Base-by-base conservation (phyloP, 2,797 vertebrate genomes). In the Trachops cirrhosus region DNA sequence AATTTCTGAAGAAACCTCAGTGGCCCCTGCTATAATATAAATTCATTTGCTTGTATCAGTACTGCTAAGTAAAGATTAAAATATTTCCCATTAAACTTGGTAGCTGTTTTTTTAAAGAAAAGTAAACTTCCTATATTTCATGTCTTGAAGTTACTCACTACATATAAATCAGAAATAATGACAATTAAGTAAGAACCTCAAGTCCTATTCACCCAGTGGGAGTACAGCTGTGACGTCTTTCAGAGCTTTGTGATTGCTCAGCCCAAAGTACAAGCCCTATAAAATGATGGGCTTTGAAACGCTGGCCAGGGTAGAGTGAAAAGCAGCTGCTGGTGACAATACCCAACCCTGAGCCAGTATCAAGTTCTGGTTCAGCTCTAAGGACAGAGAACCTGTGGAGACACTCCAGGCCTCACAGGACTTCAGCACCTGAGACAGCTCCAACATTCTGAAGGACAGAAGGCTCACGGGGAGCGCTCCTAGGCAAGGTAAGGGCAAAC, bases 151-250 rank as follows among this genome's bases (percentile, higher is more conserved):
- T 97, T 96, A 96, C 52, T 97, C 91, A 94, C 89, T 62, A 86
- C 97, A 97, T 98, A 97, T 92, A 98, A 97, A 97, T 98, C 97
- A 98, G 97, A 91, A n/a, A 70, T 94, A 92, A 85, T 67, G 86
- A 79, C 79, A 96, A 98, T 98, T 98, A 98, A 98, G 97, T 94
- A 97, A 97, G 97, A 97, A 98, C 86, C 96, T 97, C 97, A 84
- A 91, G 90, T 91, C 94, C 86, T 98, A 98, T 97, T 96, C 89
- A 96, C 98, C 98, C 98, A 97, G 93, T 97, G 99, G 97, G 98
- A 99, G 97, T 97, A 94, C 71, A 24, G 86, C 73, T 86, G 98
- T 99, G 99, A 99, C 99, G 99, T 99, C 98, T 98, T 98, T 97
- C 96, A 95, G 97, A 98, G 98, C 98, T 99, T 99, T 98, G 98